Evolutionary conservation across 2,797 vertebrate genomes (phyloP), one percentile per base, ranked within the genome.

Genomic region (Sebastes iracundus): DNA sequence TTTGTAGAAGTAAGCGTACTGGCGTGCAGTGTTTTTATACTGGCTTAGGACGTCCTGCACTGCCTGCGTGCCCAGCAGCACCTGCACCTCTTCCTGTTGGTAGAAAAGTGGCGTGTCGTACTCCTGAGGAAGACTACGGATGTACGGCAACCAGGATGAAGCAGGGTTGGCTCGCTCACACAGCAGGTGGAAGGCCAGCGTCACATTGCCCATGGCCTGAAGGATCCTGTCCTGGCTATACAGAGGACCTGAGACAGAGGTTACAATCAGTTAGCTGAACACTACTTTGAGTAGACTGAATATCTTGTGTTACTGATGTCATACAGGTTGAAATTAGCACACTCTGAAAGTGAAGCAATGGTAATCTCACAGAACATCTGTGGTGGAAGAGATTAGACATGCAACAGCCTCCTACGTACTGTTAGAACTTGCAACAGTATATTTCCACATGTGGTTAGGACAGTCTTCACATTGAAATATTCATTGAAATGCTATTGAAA

Each of bases 1-100:
- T 91, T 97, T 99, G 95, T 98, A 99, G 96, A 99, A 99, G 93
- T 99, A 99, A 7, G 99, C 98, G 14, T 99, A 99, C 85, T 99
- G 99, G 8, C 98, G 97, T 2, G 98, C 98, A 1, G 97, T 99
- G 93, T 99, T 99, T 94, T 99, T 99, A 79, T 98, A 99, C 92
- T 99, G 98, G 93, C 97, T 99, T 82, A 99, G 97, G 77, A 99
- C 93, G 23, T 99, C 98, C 14, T 97, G 97, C 78, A 99, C 94
- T 7, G 98, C 98, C 93, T 99, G 99, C 2, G 99, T 99, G 42
- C 96, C 97, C 77, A 98, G 96, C 82, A 99, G 96, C 88, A 97
- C 94, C 79, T 96, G 95, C 32, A 99, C 97, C 88, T 99, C 97
- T 0, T 99, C 97, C 90, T 98, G 98, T 85, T 98, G 96, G 82